Base-by-base conservation (phyloP, 2,888 invertebrate species). In the Alloplasta piceator region DNA sequence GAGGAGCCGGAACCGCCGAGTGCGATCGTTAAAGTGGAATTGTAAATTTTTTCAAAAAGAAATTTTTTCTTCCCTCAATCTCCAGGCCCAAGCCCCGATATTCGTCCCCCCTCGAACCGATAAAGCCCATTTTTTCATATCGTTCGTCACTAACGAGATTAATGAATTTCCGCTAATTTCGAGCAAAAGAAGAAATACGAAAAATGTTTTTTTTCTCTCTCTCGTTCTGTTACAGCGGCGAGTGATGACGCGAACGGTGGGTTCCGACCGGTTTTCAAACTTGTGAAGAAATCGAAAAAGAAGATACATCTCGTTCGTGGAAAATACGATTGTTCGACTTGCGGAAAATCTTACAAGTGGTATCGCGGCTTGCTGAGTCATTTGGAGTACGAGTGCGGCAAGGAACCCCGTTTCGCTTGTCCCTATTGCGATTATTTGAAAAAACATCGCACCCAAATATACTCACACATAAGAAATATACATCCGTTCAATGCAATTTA, bases 371-470 rank as follows among this genome's bases (percentile, higher is more conserved):
- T 92, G 38, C 85, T 83, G 71, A 80, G 91, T 16, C 92, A 92
- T 82, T 84, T 86, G 36, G 88, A 86, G 48, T 90, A 90, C 84
- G 92, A 92, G 78, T 92, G 92, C 77, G 90, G 90, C 50, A 88
- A 89, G 73, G 86, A 87, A 36, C 90, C 91, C 0, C 84, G 90
- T 36, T 92, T 90, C 80, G 85, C 85, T 41, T 91, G 91, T 61
- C 87, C 87, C 0, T 89, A 90, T 72, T 92, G 91, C 72, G 77
- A 79, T 14, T 89, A 87, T 67, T 84, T 84, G 12, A 83, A 86
- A 10, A 90, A 89, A 67, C 87, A 88, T 63, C 86, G 88, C 9
- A 85, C 86, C 2, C 90, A 90, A 77, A 84, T 90, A 82, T 87
- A 86, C 64, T 84, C 85, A 0, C 91, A 91, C 76, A 88, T 91